Base-by-base conservation (phyloP, 2,113 vertebrate species). In the Rousettus leschenaultii region DNA sequence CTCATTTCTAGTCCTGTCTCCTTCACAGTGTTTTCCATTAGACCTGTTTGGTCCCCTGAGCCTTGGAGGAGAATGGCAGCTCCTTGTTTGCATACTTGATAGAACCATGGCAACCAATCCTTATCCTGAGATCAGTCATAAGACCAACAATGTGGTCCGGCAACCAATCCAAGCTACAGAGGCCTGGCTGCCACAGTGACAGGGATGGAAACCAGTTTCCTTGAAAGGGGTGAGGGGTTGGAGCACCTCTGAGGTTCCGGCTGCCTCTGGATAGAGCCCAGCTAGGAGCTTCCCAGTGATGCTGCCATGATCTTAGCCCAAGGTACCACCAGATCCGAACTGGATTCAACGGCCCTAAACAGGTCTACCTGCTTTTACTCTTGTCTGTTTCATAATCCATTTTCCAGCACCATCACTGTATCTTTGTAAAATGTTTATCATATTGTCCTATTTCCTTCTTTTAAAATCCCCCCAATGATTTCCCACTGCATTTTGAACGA, bases 161-260 rank as follows among this genome's bases (percentile, higher is more conserved):
- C 78, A 96, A 82, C 89, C 89, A 95, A 96, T 96, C 89, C 51
- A 40, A 89, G 84, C 89, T 7, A 21, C 95, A n/a, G 89, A 93
- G 40, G 43, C 70, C 24, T 18, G 14, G 96, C 92, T 97, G 84
- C 94, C 94, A 92, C 96, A 95, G 96, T n/a, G 84, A 97, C 75
- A 57, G 16, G 51, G 43, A 55, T 26, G 68, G 22, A 40, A 26
- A 89, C 74, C 40, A 59, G 45, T 53, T 89, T 84, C 87, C 73
- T 21, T 82, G 80, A 86, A 55, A 86, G 26, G 43, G 16, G 16
- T 16, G 38, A 95, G 30, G 66, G 71, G 33, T 21, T 74, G 26
- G 24, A 65, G 70, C 13, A 4, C 19, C 51, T 84, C 70, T 40
- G 57, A 55, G 43, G n/a, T 35, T 16, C 48, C 43, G 9, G 57